Evolutionary conservation across 1,140 invertebrate species (phyloP).

Genomic region (Neodiprion lecontei): DNA sequence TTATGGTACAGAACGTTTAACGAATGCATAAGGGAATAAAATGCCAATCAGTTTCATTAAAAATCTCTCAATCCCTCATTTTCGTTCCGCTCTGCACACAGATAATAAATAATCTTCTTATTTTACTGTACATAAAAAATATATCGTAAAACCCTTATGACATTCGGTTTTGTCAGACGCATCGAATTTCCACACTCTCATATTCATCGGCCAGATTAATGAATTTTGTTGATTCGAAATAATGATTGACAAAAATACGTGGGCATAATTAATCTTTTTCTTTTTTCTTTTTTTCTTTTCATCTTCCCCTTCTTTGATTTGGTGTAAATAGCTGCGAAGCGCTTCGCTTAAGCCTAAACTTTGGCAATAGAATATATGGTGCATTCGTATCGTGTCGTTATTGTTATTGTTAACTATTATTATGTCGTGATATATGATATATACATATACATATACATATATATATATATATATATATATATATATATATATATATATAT

Average conservation of each 20-base stretch:
- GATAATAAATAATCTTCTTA: too few relatives aligned
- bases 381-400: constrained; percentile 4
- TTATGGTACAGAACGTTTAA: not conserved
- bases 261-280: constrained; percentile 34
- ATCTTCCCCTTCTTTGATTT: not conserved
- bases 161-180: not conserved
- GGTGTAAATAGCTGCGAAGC: constrained; percentile 28
- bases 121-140: too few relatives aligned
- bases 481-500: constrained; percentile 20
- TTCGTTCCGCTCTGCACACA: too few relatives aligned
- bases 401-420: not conserved
- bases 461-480: constrained; percentile 16
- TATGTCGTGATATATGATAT: constrained; percentile 29
- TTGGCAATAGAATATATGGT: constrained; percentile 50
- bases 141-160: too few relatives aligned
- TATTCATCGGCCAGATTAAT: constrained; percentile 14
- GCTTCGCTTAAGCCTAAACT: constrained; percentile 49
- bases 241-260: constrained; percentile 35
- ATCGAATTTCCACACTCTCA: not conserved
- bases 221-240: constrained; percentile 14
- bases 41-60: too few relatives aligned
- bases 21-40: not conserved
- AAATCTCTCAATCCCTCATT: too few relatives aligned
- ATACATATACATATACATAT: constrained; percentile 22
- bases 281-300: constrained; percentile 8